Evolutionary conservation across 2,888 invertebrate genomes (phyloP), one percentile per base, ranked within the genome.

Genomic region (Drosophila pseudotalamancana): DNA sequence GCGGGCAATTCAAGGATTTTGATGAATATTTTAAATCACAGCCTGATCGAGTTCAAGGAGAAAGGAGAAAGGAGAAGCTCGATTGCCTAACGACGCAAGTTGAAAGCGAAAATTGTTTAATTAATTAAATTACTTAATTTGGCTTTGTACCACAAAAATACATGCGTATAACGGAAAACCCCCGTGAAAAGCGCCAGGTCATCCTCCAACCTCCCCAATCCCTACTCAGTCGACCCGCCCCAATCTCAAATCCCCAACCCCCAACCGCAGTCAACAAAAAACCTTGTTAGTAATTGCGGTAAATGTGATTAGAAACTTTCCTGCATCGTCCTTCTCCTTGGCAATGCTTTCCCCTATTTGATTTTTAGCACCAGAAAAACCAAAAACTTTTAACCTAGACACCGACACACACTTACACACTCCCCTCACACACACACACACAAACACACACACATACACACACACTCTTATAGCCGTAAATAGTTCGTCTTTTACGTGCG

Each of bases 261-360:
- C 57, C 35, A 48, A 56, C 70, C 75, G 40, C 75, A 72, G 70
- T 70, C 53, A 74, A 76, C 72, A 65, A 72, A 63, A 79, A 87
- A 87, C 83, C 76, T 84, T 86, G 79, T 86, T 85, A 78, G 87
- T 87, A 84, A 88, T 88, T 88, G 86, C 77, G 80, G 77, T 69
- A 88, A 89, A 89, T 88, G 86, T 81, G 87, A 89, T 89, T 87
- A 88, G 87, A 76, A 88, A 89, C 73, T 89, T 89, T 87, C 66
- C 57, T 64, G 68, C 50, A 63, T 43, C 60, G 42, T 63, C 56
- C 60, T 54, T 32, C 48, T 37, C 31, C 43, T 60, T 75, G 60
- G 69, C 54, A 78, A 63, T 69, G 64, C 60, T 76, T 70, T 76
- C 70, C 86, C 69, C 79, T 76, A 72, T 78, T 81, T 83, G 86